Evolutionary conservation across 2,797 vertebrate genomes (phyloP).

Genomic region (Malurus leucopterus): DNA sequence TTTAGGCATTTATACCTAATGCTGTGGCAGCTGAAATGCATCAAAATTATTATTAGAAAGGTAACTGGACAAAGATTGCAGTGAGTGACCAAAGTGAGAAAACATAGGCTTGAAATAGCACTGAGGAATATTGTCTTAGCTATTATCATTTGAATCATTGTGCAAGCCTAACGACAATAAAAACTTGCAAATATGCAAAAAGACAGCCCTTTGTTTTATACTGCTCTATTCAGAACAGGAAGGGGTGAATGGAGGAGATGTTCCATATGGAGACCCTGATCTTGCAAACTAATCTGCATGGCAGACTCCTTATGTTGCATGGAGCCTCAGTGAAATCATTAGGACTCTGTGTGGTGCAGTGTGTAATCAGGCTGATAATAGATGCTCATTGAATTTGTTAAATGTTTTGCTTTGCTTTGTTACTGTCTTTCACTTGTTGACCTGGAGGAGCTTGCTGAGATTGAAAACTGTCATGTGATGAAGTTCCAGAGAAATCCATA

Average conservation of each 20-base stretch:
- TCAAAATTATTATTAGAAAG: not conserved
- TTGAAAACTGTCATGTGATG: not conserved
- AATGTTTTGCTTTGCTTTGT: conserved; percentile 42
- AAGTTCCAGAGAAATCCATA: not conserved
- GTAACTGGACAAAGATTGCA: not conserved
- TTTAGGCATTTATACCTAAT: not conserved
- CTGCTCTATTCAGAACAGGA: not conserved
- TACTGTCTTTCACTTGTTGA: conserved; percentile 35
- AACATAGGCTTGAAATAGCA: not conserved
- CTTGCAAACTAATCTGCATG: conserved; percentile 41
- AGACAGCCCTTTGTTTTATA: conserved; percentile 10
- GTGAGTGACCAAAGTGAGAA: not conserved
- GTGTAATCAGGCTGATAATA: conserved; percentile 59
- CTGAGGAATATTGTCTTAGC: not conserved
- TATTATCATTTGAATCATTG: not conserved
- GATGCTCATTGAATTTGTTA: conserved; percentile 46
- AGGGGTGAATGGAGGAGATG: conserved; percentile 17
- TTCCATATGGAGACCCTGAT: conserved; percentile 43
- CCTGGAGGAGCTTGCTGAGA: not conserved
- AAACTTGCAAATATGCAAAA: not conserved
- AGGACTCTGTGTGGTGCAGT: conserved; percentile 22
- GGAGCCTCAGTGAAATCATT: conserved; percentile 35
- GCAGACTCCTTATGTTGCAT: conserved; percentile 40
- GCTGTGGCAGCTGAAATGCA: not conserved
- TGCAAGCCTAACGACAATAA: not conserved